Evolutionary conservation across 2,888 invertebrate species (phyloP).

Genomic region (Drosophila niveifrons): DNA sequence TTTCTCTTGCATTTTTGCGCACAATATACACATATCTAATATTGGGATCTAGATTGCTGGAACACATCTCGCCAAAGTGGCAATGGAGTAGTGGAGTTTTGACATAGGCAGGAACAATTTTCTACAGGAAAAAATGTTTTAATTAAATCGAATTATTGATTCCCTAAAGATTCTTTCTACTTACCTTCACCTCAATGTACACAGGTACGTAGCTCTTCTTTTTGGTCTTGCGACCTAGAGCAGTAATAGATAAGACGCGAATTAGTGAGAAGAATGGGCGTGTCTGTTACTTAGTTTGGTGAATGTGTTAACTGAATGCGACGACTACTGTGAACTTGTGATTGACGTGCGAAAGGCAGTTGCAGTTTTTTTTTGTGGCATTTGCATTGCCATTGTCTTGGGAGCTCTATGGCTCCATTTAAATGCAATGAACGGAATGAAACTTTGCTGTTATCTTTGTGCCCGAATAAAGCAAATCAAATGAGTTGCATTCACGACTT

Average conservation of each 20-base stretch:
- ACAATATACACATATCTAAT: constrained; percentile 90
- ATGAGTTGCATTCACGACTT: constrained; percentile 54
- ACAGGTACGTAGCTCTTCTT: constrained; percentile 72
- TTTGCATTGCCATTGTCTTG: constrained; percentile 64
- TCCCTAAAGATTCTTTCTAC: constrained; percentile 5
- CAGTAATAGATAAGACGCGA: constrained; percentile 6
- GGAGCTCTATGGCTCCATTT: constrained; percentile 62
- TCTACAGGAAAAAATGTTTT: constrained; percentile 84
- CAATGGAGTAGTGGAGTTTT: constrained; percentile 90
- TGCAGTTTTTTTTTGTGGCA: constrained; percentile 46
- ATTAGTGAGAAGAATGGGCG: constrained; percentile 48
- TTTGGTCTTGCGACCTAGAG: constrained; percentile 77
- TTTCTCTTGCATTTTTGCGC: constrained; percentile 88
- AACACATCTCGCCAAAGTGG: constrained; percentile 88
- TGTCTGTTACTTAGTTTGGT: constrained; percentile 39
- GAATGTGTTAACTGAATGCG: constrained; percentile 39
- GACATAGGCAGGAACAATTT: constrained; percentile 89
- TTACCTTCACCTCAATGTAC: constrained; percentile 84
- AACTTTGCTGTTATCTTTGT: constrained; percentile 66
- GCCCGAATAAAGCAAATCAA: constrained; percentile 63
- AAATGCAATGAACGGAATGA: constrained; percentile 77
- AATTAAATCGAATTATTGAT: too few species aligned
- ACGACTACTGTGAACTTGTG: constrained; percentile 57
- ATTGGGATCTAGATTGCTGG: constrained; percentile 86
- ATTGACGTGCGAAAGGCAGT: constrained; percentile 59